These are phyloP conservation scores for Branchellion lobata DNA, from an alignment of 2,888 invertebrate species.

Conservation along the genomic window DNA sequence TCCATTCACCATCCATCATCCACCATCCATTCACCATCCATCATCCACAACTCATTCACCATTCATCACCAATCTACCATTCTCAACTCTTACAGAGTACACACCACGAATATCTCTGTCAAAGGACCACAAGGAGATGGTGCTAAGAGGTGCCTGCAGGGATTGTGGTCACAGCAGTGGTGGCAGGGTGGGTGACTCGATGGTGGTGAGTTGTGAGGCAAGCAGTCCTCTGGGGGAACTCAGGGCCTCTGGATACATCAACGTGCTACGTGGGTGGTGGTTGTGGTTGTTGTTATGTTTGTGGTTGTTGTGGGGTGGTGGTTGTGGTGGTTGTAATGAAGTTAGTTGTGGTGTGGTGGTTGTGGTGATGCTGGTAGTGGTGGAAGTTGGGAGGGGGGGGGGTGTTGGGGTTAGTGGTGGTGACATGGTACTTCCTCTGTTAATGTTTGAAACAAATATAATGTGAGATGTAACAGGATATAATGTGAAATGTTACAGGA, in stretches of 20 bases:
- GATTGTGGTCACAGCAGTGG: background rate
- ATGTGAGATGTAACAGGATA: too few relatives aligned
- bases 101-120: conserved; percentile 22
- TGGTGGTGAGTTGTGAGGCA: conserved; percentile 49
- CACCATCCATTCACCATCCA: too few relatives aligned
- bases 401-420: too few relatives aligned
- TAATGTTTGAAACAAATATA: too few relatives aligned
- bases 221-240: conserved; percentile 47
- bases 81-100: background rate
- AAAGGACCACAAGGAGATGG: background rate
- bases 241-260: conserved; percentile 48
- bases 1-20: too few relatives aligned
- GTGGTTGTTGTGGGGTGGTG: too few relatives aligned
- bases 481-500: too few relatives aligned
- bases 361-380: too few relatives aligned
- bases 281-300: background rate
- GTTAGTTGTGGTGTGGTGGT: background rate
- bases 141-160: too few relatives aligned
- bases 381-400: too few relatives aligned
- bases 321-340: background rate
- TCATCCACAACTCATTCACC: too few relatives aligned
- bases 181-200: conserved; percentile 43
- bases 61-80: conserved; percentile 9
- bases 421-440: too few relatives aligned
- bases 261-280: conserved; percentile 48